Conservation (phyloP, 2,888 invertebrate genomes). For the Agrochola circellaris region DNA sequence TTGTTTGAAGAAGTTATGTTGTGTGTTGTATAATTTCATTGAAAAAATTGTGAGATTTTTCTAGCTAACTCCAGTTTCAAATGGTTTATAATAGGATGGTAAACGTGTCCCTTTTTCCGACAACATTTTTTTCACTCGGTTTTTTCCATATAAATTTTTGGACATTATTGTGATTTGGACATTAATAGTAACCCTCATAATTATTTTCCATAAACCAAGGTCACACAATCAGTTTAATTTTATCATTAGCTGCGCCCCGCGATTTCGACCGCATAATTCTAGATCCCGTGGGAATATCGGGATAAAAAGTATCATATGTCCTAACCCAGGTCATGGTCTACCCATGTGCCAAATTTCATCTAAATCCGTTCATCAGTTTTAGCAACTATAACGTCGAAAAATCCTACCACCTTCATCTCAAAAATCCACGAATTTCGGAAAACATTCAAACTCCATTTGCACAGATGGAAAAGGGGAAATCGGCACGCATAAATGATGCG, state of each 20-base stretch:
- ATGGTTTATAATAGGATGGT: too few relatives aligned
- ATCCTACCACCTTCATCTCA: not conserved
- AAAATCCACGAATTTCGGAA: not conserved
- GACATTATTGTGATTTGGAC: too few relatives aligned
- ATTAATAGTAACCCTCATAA: not conserved
- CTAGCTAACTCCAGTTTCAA: not conserved
- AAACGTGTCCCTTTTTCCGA: too few relatives aligned
- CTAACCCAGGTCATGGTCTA: too few relatives aligned
- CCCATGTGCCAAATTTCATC: too few relatives aligned
- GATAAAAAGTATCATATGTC: too few relatives aligned
- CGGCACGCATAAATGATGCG: slow-evolving; percentile 35
- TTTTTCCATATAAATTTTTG: too few relatives aligned
- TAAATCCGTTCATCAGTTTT: too few relatives aligned
- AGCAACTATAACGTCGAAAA: not conserved
- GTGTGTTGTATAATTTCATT: not conserved
- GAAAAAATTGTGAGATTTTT: not conserved
- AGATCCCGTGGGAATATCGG: too few relatives aligned
- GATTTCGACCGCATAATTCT: too few relatives aligned
- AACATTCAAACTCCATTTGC: slow-evolving; percentile 33
- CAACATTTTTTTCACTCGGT: too few relatives aligned
- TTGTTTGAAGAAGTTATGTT: slow-evolving; percentile 11
- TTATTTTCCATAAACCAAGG: not conserved
- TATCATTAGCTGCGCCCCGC: too few relatives aligned
- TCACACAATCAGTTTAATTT: not conserved
- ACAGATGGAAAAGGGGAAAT: slow-evolving; percentile 22